Conservation (phyloP, 2,113 vertebrate genomes). For the Danio rerio region DNA sequence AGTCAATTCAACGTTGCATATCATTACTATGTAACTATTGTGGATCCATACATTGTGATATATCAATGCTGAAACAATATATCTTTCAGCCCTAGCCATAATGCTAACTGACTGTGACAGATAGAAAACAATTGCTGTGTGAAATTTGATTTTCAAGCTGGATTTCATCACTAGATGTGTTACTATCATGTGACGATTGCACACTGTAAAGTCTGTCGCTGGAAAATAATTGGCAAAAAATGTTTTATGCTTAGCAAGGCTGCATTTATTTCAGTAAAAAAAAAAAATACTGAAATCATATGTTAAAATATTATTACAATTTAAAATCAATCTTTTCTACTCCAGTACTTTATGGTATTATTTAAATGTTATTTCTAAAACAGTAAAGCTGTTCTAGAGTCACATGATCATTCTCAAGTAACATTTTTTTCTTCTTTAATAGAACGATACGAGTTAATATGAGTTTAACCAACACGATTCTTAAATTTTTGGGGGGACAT, state of each 20-base stretch:
- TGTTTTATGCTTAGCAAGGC: background rate
- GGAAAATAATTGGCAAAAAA: background rate
- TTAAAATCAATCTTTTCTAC: slow-evolving; percentile 4
- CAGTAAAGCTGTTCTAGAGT: too few species aligned
- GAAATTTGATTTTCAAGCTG: background rate
- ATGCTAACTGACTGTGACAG: background rate
- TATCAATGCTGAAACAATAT: too few species aligned
- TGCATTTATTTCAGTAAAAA: background rate
- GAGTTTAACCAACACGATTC: too few species aligned
- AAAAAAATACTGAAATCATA: background rate
- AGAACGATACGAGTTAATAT: background rate
- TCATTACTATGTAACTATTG: too few species aligned
- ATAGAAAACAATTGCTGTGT: background rate
- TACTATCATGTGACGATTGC: background rate
- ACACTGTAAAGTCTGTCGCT: background rate
- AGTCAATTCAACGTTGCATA: too few species aligned
- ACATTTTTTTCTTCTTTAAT: background rate
- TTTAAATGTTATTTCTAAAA: too few species aligned
- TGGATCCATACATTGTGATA: too few species aligned
- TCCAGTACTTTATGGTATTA: too few species aligned
- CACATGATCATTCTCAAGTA: too few species aligned
- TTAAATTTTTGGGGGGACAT: too few species aligned
- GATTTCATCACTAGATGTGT: background rate
- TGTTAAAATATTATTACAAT: too few species aligned
- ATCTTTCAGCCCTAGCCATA: background rate